Percentiles rank a stretch among this genome's conserved stretches.
These are phyloP conservation scores for Ectemnius continuus DNA, from an alignment of 2,888 invertebrate genomes.

Conservation along the genomic window DNA sequence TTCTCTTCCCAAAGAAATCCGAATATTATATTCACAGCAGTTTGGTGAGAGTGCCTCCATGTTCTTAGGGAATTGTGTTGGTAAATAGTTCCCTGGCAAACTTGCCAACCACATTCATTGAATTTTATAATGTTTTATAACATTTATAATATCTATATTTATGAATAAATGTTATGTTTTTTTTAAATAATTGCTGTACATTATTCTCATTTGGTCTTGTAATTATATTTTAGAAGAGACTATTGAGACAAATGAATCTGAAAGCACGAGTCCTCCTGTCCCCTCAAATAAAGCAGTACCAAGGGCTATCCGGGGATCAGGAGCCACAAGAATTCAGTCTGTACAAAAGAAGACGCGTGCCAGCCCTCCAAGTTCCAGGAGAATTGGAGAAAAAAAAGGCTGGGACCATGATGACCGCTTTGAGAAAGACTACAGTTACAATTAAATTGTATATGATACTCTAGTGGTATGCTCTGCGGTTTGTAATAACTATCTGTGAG, in stretches of 20 bases:
- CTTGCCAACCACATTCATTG: background rate
- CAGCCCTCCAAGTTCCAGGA: slow-evolving; percentile 41
- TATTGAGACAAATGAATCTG: background rate
- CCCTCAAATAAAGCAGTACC: slow-evolving; percentile 36
- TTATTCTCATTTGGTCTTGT: background rate
- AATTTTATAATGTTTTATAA: background rate
- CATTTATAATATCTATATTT: background rate
- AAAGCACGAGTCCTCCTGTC: background rate
- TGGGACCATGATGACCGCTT: slow-evolving; percentile 68
- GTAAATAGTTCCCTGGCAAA: slow-evolving; percentile 7
- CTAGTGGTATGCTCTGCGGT: too few relatives aligned
- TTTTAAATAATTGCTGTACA: background rate
- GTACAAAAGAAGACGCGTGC: slow-evolving; percentile 44
- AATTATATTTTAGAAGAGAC: slow-evolving; percentile 9
- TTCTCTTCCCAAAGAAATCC: too few relatives aligned
- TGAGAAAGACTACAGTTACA: slow-evolving; percentile 61
- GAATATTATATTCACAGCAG: slow-evolving; percentile 5
- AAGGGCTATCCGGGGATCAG: slow-evolving; percentile 67
- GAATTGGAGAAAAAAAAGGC: slow-evolving; percentile 57
- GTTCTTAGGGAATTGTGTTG: background rate
- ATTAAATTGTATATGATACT: background rate
- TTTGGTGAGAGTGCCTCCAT: background rate
- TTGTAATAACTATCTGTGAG: too few relatives aligned
- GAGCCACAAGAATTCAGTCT: slow-evolving; percentile 55
- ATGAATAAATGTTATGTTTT: background rate